phyloP scores from a whole-genome alignment of 2,797 vertebrate species.

The Spatula clypeata region DNA sequence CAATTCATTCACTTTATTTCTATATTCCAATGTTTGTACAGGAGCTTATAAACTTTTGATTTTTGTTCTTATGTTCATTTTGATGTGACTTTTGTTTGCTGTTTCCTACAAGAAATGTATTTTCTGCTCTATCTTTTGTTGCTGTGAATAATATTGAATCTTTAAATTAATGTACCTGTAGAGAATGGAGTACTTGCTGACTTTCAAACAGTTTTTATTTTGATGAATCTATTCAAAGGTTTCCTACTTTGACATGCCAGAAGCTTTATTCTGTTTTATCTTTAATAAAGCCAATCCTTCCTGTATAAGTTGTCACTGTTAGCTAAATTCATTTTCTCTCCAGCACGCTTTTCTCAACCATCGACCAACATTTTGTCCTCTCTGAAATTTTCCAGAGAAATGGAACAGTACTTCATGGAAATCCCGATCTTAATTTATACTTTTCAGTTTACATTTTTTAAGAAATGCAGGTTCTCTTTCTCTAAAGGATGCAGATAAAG shows the following conservation, averaged over 20 bases:
- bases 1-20: not conserved
- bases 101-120: not conserved
- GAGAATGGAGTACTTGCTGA: not conserved
- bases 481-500: not conserved
- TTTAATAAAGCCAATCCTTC: not conserved
- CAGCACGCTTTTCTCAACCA: not conserved
- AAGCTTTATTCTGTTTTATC: not conserved
- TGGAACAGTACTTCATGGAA: not conserved
- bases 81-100: not conserved
- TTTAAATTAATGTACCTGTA: not conserved
- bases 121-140: not conserved
- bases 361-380: not conserved
- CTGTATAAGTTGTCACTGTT: not conserved
- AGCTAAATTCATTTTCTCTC: not conserved
- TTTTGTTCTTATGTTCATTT: not conserved
- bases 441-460: not conserved
- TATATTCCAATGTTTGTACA: not conserved
- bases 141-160: not conserved
- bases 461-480: not conserved
- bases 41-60: not conserved
- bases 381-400: not conserved
- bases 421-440: not conserved
- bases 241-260: not conserved
- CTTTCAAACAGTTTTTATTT: not conserved
- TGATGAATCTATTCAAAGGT: not conserved